Evolutionary conservation across 2,888 invertebrate genomes (phyloP), one percentile per base, ranked within the genome.

Genomic region (Parnassius glacialis): DNA sequence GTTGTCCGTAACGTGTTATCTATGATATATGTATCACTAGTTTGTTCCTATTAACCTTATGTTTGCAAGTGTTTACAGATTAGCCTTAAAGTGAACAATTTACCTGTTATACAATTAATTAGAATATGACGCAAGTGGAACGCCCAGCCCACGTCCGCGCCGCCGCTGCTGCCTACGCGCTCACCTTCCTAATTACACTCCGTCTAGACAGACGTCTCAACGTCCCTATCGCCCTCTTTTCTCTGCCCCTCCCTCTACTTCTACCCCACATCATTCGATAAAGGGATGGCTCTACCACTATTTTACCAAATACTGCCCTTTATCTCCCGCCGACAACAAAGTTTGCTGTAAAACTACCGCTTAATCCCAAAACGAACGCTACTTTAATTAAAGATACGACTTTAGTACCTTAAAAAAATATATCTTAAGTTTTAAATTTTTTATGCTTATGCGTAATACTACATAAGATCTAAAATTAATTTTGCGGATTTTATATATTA

Each of bases 161-260:
- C 72, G 71, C 70, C 70, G 70, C 72, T 64, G 69, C 79, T 77
- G 85, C 88, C 86, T 86, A 85, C 85, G 77, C 81, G 80, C 82
- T 87, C 78, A 87, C 90, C 89, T 88, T 86, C 85, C 84, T 89
- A 90, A 90, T 90, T 79, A 77, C 74, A 71, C 81, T 80, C 77
- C 78, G 90, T 89, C 90, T 90, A 90, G 90, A 89, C 89, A 79
- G 80, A 73, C 76, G 74, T 74, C 78, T 78, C 75, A 72, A 71
- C 72, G 78, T 78, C 81, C 84, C 80, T 79, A 80, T 79, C 79
- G 74, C 79, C 78, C 70, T 74, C 72, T 75, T 70, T 70, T 73
- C 70, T 74, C 72, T 75, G 70, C 70, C 73, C 77, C 72, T 67
- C 59, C 59, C 73, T 73, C 64, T 70, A 70, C 69, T 71, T 68